These are phyloP conservation scores for Ceuthmochares aereus DNA, from an alignment of 2,113 vertebrate genomes.

Conservation along the genomic window DNA sequence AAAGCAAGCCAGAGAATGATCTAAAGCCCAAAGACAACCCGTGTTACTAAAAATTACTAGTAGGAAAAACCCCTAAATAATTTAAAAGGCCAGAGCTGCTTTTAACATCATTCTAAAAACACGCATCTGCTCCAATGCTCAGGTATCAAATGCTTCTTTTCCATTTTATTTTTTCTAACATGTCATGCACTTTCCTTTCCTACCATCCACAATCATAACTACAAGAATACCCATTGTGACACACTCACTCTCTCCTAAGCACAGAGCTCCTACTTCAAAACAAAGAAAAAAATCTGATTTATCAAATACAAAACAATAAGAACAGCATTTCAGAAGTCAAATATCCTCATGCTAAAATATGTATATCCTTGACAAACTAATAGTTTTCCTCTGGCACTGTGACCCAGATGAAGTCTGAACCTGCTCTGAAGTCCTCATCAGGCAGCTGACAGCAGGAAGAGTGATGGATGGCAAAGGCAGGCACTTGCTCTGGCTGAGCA, in stretches of 20 bases:
- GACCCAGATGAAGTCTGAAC: constrained; percentile 26
- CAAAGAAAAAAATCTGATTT: background rate
- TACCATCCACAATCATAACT: background rate
- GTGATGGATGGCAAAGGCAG: constrained; percentile 71
- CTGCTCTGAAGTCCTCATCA: constrained; percentile 33
- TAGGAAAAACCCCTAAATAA: background rate
- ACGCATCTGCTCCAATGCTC: background rate
- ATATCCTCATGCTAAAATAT: constrained; percentile 37
- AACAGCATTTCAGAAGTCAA: background rate
- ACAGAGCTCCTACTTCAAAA: background rate
- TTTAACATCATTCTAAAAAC: background rate
- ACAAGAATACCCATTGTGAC: background rate
- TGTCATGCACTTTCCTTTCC: background rate
- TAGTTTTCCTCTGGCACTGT: constrained; percentile 29
- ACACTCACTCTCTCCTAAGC: background rate
- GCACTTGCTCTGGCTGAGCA: constrained; percentile 66
- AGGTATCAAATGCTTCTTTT: background rate
- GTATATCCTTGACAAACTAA: constrained; percentile 51
- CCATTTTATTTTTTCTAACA: background rate
- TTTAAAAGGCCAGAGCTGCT: background rate
- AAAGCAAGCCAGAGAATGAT: constrained; percentile 32
- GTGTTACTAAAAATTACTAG: background rate
- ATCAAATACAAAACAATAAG: background rate
- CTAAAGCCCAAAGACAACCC: background rate
- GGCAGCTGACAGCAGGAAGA: constrained; percentile 52